A percentile compares a stretch with the other conserved stretches of the same genome.
Conservation (phyloP, 2,888 invertebrate genomes). For the Diachrysia chrysitis region DNA sequence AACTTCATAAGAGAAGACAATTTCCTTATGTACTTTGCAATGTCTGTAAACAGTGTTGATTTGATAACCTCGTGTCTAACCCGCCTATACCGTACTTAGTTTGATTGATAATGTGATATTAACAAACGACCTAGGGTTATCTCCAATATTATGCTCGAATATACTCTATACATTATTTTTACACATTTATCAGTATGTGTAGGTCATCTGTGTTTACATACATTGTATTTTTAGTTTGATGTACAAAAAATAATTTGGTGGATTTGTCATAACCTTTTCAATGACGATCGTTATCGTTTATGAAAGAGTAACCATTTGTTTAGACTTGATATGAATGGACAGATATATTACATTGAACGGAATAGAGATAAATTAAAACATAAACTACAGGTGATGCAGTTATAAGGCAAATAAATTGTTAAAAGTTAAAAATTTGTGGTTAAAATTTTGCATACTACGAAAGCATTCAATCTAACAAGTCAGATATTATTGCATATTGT, state of each 20-base stretch:
- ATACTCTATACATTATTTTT: constrained; percentile 58
- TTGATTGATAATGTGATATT: constrained; percentile 80
- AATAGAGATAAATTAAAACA: neutral
- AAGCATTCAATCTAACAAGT: no score
- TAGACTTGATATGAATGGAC: neutral
- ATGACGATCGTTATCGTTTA: constrained; percentile 33
- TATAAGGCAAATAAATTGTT: no score
- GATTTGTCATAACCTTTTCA: constrained; percentile 47
- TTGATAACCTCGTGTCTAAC: constrained; percentile 73
- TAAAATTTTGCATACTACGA: no score
- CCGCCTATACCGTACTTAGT: constrained; percentile 80
- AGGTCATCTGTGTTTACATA: constrained; percentile 58
- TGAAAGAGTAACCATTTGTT: neutral
- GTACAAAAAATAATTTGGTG: constrained; percentile 21
- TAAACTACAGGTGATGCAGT: neutral
- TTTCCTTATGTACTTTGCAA: constrained; percentile 70
- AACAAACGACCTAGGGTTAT: constrained; percentile 75
- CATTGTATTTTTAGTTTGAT: constrained; percentile 53
- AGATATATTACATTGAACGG: neutral
- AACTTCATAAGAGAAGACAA: constrained; percentile 57
- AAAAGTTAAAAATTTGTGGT: no score
- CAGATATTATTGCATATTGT: no score
- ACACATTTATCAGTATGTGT: constrained; percentile 42
- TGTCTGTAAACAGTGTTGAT: constrained; percentile 65
- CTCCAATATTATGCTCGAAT: constrained; percentile 62